Evolutionary conservation across 2,113 vertebrate genomes (phyloP), one percentile per base, ranked within the genome.

Genomic region (Hyperoodon ampullatus): DNA sequence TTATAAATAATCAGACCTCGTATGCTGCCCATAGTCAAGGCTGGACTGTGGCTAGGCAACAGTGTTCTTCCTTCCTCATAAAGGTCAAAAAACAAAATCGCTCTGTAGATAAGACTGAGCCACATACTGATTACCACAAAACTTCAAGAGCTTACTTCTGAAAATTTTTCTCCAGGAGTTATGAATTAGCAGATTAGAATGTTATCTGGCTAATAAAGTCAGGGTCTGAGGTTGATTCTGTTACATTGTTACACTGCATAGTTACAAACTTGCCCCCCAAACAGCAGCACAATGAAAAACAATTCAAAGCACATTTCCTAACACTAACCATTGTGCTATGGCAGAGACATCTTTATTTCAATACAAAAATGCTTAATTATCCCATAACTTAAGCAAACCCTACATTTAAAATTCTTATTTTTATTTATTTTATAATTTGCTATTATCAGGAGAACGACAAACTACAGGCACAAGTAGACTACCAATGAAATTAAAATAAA

Each of bases 301-400:
- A 92, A 89, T 50, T 88, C 78, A 55, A 90, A 88, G 58, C 6
- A 58, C 11, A 86, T 16, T 47, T 90, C 58, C 71, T 82, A 96
- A 89, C 24, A 90, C 2, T 44, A 75, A 95, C 44, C 50, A 18
- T 42, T 80, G 26, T 39, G 39, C 30, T 78, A 42, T 3, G 47
- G 24, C 33, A 42, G 55, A 95, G 81, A 47, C 55, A 86, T 39
- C 74, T 95, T 93, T 78, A 21, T 21, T 21, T 53, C 47, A 78
- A 84, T 53, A 87, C 55, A 96, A 89, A 90, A 13, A 70, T 78
- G 61, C 35, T 95, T 81, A 91, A 74, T 80, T 65, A 87, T 84
- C 19, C 42, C 47, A 42, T 13, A 84, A 72, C 28, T 92, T 65
- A 96, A 75, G 50, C 50, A 55, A 78, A 55, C 23, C 19, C 33